phyloP scores from a whole-genome alignment of 1,140 invertebrate species.

The Drosophila albomicans region DNA sequence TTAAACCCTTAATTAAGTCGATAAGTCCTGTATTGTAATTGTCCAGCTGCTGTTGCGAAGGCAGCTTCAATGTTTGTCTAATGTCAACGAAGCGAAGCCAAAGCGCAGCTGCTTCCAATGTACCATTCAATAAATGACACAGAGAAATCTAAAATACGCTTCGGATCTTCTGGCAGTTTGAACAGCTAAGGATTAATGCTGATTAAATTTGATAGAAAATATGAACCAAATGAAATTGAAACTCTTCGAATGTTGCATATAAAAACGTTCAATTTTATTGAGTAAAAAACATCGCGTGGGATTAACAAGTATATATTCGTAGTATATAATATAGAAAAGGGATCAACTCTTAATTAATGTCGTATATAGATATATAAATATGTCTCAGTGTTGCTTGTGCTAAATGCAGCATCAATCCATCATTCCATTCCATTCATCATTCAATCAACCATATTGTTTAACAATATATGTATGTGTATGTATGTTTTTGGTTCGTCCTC shows the following conservation, averaged over 20 bases:
- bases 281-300: slow-evolving; percentile 16
- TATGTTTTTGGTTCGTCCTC: slow-evolving; percentile 14
- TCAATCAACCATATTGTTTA: not conserved
- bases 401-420: slow-evolving; percentile 4
- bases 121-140: slow-evolving; percentile 9
- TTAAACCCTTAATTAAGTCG: not conserved
- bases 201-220: too few relatives aligned
- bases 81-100: not conserved
- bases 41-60: not conserved
- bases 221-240: too few relatives aligned
- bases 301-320: slow-evolving; percentile 2
- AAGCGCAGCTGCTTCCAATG: not conserved
- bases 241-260: not conserved
- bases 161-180: not conserved
- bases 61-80: not conserved
- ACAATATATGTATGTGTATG: not conserved
- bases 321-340: slow-evolving; percentile 4
- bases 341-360: slow-evolving; percentile 11
- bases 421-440: not conserved
- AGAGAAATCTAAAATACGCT: slow-evolving; percentile 2
- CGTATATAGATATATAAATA: slow-evolving; percentile 17
- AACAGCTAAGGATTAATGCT: not conserved
- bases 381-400: slow-evolving; percentile 17
- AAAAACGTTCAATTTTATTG: slow-evolving; percentile 16
- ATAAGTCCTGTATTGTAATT: slow-evolving; percentile 19